Evolutionary conservation across 1,140 invertebrate genomes (phyloP), one percentile per base, ranked within the genome.

Genomic region (Bombus polaris): DNA sequence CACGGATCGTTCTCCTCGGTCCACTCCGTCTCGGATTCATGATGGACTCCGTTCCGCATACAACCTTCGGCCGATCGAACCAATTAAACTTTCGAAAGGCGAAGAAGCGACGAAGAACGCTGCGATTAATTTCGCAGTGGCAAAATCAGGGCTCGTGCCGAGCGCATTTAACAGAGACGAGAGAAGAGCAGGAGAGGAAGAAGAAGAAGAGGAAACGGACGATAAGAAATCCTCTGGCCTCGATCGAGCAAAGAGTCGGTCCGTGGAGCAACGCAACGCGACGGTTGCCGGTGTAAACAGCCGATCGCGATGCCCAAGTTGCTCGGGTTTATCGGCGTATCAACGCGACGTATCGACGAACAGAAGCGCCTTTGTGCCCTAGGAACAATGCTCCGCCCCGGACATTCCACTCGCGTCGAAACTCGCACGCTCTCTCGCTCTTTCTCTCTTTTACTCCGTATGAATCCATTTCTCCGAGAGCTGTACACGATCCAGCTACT

Each of bases 21-120:
- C 98, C 98, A 98, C 93, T 98, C 97, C 0, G 97, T 96, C 66
- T 97, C 97, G 62, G 97, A 98, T 9, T 95, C 95, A 91, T 98
- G 96, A 47, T 97, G 96, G 3, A 96, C 94, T 12, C 97, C 97
- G 44, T 97, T 97, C 92, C 97, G 97, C 78, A 96, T 95, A 94
- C 98, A 98, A 28, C 97, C 98, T 98, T 91, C 39, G 13, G 6
- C 28, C 57, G 18, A 65, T 13, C 25, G 10, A 42, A 37, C 0
- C 22, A 0, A 25, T 35, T 25, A 70, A 73, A 47, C 72, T 39
- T 47, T 39, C 3, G 9, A 57, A 35, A 32, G 6, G 18, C 8
- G 9, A 35, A 25, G 1, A 42, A 28, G 13, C 12, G 0, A 6
- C 25, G 15, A 91, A 89, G 47, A 53, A 47, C 47, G 15, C 1